These are phyloP conservation scores for Eulimnadia texana DNA, from an alignment of 1,140 invertebrate genomes.

Conservation along the genomic window DNA sequence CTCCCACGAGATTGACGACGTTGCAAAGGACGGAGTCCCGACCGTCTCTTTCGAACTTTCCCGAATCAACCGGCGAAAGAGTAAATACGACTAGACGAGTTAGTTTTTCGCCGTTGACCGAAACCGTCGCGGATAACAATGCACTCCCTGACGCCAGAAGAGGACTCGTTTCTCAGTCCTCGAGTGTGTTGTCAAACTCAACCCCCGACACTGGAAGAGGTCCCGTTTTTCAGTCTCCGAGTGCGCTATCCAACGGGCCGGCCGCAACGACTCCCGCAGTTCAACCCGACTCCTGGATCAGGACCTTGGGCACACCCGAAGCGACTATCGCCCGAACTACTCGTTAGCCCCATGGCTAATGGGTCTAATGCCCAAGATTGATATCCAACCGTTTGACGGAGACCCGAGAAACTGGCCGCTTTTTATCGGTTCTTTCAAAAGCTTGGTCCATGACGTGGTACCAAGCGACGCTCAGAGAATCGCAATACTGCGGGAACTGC, in stretches of 20 bases:
- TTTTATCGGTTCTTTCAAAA: neutral
- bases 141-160: no score
- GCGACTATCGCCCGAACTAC: neutral
- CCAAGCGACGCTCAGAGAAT: neutral
- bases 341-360: neutral
- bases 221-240: neutral
- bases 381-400: neutral
- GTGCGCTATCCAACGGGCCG: neutral
- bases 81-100: no score
- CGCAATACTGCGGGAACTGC: constrained; percentile 5
- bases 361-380: neutral
- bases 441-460: constrained; percentile 4
- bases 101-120: neutral
- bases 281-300: neutral
- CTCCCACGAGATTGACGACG: no score
- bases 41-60: no score
- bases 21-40: no score
- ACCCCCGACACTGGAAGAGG: no score
- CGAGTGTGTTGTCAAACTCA: no score
- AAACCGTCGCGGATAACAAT: neutral
- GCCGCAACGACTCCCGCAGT: neutral
- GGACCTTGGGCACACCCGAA: neutral
- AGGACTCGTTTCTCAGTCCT: no score
- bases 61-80: no score
- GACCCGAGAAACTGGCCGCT: neutral